Evolutionary conservation across 2,888 invertebrate genomes (phyloP).

Genomic region (Drosophila heteroneura): DNA sequence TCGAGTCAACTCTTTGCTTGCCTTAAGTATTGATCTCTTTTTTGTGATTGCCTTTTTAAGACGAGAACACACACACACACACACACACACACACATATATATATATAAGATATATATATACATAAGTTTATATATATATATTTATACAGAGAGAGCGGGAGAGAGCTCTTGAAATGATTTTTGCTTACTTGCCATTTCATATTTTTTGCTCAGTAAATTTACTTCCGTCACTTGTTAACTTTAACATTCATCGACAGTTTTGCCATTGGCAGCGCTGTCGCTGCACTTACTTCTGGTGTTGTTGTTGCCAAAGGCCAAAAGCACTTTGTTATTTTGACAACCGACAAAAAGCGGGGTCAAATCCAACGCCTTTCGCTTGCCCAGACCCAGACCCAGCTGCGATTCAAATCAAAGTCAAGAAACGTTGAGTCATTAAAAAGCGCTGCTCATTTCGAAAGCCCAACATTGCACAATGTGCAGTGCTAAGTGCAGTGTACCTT

Average conservation of each 20-base stretch:
- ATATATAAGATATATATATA: not conserved
- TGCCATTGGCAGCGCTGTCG: constrained; percentile 36
- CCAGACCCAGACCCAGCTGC: constrained; percentile 17
- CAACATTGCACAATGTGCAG: constrained; percentile 42
- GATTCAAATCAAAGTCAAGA: constrained; percentile 75
- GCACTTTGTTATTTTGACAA: constrained; percentile 78
- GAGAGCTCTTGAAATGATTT: constrained; percentile 55
- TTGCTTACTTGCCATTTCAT: constrained; percentile 67
- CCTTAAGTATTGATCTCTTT: constrained; percentile 4
- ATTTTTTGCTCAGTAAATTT: constrained; percentile 68
- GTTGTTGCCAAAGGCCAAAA: constrained; percentile 43
- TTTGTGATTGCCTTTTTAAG: not conserved
- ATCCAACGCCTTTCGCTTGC: constrained; percentile 26
- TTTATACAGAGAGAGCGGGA: not conserved
- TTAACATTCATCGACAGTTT: constrained; percentile 77
- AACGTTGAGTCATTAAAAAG: constrained; percentile 76
- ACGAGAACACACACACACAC: not conserved
- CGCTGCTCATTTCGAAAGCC: constrained; percentile 39
- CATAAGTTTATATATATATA: not conserved
- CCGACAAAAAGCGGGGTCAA: constrained; percentile 52
- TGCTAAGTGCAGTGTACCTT: constrained; percentile 28
- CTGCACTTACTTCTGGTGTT: constrained; percentile 2
- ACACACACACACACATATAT: not conserved
- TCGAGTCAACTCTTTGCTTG: constrained; percentile 21
- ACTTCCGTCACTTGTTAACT: constrained; percentile 80